Conservation (phyloP, 2,113 vertebrate species). For the Hirundichthys speculiger region DNA sequence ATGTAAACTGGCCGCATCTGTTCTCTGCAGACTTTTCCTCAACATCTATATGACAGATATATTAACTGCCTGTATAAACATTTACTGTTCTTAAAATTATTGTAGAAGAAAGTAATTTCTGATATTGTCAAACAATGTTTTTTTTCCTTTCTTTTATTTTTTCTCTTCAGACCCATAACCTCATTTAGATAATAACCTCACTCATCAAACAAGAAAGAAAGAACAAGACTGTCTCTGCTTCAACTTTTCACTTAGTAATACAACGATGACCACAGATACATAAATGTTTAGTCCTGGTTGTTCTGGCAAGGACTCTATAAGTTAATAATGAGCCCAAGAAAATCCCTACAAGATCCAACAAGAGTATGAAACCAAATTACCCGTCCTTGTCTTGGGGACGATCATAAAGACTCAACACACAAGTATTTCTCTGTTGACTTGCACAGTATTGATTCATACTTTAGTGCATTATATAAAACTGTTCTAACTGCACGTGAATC, state of each 20-base stretch:
- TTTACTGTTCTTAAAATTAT: too few relatives aligned
- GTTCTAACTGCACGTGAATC: constrained; percentile 91
- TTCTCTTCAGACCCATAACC: too few relatives aligned
- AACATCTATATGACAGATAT: constrained; percentile 12
- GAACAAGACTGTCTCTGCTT: constrained; percentile 9
- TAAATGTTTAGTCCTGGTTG: constrained; percentile 25
- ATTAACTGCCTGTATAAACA: too few relatives aligned
- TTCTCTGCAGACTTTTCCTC: constrained; percentile 20
- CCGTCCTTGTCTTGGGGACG: constrained; percentile 70
- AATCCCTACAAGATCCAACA: constrained; percentile 47
- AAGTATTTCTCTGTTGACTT: constrained; percentile 68
- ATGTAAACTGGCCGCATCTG: constrained; percentile 20
- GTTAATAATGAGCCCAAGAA: constrained; percentile 28
- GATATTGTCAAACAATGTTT: too few relatives aligned
- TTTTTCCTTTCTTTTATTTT: too few relatives aligned
- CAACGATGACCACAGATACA: constrained; percentile 9
- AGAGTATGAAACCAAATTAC: constrained; percentile 47
- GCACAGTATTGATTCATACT: constrained; percentile 78
- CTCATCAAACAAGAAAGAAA: constrained; percentile 5
- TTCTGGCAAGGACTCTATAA: constrained; percentile 41
- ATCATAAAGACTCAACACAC: constrained; percentile 69
- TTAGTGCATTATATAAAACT: constrained; percentile 84
- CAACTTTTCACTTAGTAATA: constrained; percentile 10
- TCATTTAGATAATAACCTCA: not conserved
- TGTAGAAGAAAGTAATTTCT: too few relatives aligned